Percentiles rank a stretch among this genome's conserved stretches.
phyloP scores from a whole-genome alignment of 2,888 invertebrate genomes.

The Eueremaeus valkanovi region DNA sequence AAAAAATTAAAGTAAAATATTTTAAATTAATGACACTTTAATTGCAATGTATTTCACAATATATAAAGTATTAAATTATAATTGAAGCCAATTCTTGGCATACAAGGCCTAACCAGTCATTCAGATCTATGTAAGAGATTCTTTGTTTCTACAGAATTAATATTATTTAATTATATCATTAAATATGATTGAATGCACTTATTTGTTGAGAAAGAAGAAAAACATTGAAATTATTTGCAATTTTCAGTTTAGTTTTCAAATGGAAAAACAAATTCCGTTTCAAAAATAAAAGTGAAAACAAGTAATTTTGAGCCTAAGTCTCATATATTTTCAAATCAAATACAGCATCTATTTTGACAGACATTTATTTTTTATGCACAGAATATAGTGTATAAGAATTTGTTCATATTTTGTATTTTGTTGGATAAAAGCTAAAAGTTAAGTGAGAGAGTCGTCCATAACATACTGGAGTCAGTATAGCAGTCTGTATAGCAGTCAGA shows the following conservation, averaged over 20 bases:
- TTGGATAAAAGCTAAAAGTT: background rate
- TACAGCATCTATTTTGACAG: background rate
- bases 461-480: background rate
- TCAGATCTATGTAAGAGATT: background rate
- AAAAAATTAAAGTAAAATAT: background rate
- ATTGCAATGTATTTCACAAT: background rate
- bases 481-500: background rate
- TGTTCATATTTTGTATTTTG: too few species aligned
- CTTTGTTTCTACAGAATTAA: background rate
- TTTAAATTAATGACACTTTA: conserved; percentile 28
- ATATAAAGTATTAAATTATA: conserved; percentile 10
- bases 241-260: background rate
- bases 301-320: too few species aligned
- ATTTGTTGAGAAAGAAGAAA: too few species aligned
- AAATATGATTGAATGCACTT: background rate
- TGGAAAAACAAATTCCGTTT: too few species aligned
- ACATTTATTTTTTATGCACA: background rate
- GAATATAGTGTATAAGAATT: too few species aligned
- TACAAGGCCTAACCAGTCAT: background rate
- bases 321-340: background rate
- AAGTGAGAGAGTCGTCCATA: background rate
- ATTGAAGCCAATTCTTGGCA: background rate
- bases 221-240: background rate
- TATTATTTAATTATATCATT: conserved; percentile 20
- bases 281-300: too few species aligned